phyloP scores from a whole-genome alignment of 2,888 invertebrate genomes.

The Lycocerus yunnanus region DNA sequence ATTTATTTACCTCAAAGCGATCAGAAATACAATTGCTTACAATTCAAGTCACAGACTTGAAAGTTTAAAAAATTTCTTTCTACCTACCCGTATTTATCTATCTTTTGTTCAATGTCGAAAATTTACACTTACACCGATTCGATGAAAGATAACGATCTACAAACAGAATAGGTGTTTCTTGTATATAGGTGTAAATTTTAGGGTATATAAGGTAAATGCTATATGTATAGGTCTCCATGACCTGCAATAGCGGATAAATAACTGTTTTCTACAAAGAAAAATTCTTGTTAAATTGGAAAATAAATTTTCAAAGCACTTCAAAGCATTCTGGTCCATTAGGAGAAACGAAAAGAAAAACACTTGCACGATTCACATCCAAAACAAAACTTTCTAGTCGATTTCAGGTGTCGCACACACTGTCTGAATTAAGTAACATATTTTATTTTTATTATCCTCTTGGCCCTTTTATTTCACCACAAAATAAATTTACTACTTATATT shows the following conservation, averaged over 20 bases:
- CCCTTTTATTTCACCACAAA: not conserved
- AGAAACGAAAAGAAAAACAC: not conserved
- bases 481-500: slow-evolving; percentile 5
- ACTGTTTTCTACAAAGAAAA: not conserved
- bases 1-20: not conserved
- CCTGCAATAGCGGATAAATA: not conserved
- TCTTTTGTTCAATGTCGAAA: not conserved
- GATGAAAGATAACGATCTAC: not conserved
- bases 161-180: not conserved
- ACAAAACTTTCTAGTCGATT: slow-evolving; percentile 2
- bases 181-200: not conserved
- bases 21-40: not conserved
- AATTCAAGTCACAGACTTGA: not conserved
- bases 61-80: not conserved
- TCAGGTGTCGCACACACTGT: not conserved
- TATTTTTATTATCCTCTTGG: slow-evolving; percentile 8
- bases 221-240: not conserved
- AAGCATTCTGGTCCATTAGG: not conserved
- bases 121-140: not conserved
- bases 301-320: slow-evolving; percentile 1
- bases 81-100: not conserved
- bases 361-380: not conserved
- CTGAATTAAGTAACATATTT: slow-evolving; percentile 6
- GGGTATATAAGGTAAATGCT: not conserved
- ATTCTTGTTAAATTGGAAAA: not conserved